These are phyloP conservation scores for Thryonomys swinderianus DNA, from an alignment of 2,113 vertebrate species.

Conservation along the genomic window DNA sequence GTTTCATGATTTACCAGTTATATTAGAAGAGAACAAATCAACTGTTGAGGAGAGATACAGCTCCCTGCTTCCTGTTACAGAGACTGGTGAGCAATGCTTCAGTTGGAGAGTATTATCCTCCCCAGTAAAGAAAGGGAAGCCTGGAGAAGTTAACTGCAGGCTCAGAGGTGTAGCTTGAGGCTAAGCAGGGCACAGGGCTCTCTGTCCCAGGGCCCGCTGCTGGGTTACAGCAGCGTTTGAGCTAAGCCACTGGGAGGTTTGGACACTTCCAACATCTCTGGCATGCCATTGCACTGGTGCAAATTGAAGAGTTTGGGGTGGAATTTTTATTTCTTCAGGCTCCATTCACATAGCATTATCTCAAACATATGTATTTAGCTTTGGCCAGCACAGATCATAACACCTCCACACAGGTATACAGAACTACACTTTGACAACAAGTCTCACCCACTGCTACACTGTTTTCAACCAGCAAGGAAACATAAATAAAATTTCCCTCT, in stretches of 20 bases:
- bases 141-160: neutral
- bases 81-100: neutral
- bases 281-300: too few relatives aligned
- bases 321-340: neutral
- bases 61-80: neutral
- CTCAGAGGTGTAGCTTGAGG: neutral
- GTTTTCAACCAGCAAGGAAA: conserved; percentile 66
- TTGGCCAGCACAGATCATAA: neutral
- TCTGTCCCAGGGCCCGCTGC: neutral
- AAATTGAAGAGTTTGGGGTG: neutral
- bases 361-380: conserved; percentile 3
- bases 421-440: neutral
- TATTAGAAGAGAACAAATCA: conserved; percentile 11
- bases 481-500: conserved; percentile 77
- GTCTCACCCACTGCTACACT: neutral
- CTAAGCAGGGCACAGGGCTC: neutral
- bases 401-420: neutral
- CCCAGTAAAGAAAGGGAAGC: neutral
- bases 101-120: neutral
- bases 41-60: neutral
- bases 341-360: neutral
- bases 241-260: neutral
- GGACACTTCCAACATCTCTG: neutral
- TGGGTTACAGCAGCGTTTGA: neutral
- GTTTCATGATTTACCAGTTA: conserved; percentile 28